Evolutionary conservation across 2,888 invertebrate species (phyloP).

Genomic region (Tipula confusa): DNA sequence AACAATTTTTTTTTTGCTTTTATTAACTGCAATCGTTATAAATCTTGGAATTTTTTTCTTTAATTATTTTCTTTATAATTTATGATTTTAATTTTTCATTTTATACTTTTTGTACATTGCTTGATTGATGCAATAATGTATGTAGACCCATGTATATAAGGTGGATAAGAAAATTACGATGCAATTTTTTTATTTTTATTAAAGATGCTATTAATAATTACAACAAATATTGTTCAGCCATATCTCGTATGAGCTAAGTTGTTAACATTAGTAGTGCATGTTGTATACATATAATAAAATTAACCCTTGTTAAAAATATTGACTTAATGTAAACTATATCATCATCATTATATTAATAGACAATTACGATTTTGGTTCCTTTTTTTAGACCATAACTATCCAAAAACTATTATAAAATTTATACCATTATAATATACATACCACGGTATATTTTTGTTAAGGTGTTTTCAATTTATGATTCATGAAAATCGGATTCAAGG

Average conservation of each 20-base stretch:
- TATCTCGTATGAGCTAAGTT: background rate
- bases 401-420: too few species aligned
- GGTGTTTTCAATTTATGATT: too few species aligned
- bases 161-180: background rate
- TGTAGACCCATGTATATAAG: background rate
- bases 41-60: background rate
- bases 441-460: too few species aligned
- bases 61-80: background rate
- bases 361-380: too few species aligned
- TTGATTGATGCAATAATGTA: slow-evolving; percentile 6
- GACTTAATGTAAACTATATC: too few species aligned
- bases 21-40: slow-evolving; percentile 20
- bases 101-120: background rate
- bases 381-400: too few species aligned
- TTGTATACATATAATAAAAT: too few species aligned
- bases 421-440: too few species aligned
- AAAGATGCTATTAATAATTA: background rate
- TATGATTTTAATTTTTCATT: slow-evolving; percentile 20
- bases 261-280: background rate
- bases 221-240: background rate
- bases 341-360: too few species aligned
- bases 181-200: background rate
- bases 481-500: too few species aligned
- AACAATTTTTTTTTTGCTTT: background rate
- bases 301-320: too few species aligned